Evolutionary conservation across 2,888 invertebrate genomes (phyloP), one percentile per base, ranked within the genome.

Genomic region (Hydrotaea diabolus): DNA sequence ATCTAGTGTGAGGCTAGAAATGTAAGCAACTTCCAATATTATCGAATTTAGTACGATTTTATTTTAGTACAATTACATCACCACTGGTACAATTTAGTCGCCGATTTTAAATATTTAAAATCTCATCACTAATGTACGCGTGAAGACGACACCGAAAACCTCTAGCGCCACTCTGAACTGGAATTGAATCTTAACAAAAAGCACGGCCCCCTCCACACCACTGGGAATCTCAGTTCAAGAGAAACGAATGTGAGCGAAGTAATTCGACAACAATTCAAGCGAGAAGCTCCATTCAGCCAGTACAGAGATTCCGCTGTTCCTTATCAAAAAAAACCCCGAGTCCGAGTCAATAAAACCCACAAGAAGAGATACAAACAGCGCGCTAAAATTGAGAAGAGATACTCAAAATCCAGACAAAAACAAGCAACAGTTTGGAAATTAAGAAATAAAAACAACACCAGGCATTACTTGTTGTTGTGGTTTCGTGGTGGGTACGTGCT

Each of bases 401-500:
- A 46, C 36, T 66, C 17, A 21, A 59, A 13, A 23, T 13, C 53
- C 53, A 66, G 62, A 39, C 57, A 39, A 31, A 31, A 31, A 19
- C 15, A 80, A 64, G 69, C 77, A 83, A 80, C 80, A 80, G 79
- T 80, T 83, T 36, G 5, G 4, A 76, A 0, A 55, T 55, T 15
- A 43, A 39, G 36, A 82, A 19, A 73, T 2, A 55, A 31, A 31
- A 64, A 53, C n/a, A 26, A 59, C 19, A 26, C 17, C 23, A 1
- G 55, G 55, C 78, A 78, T 62, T 46, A 74, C 62, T 80, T 80
- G 77, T 83, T 83, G 83, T 72, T 80, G 77, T 83, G 77, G 80
- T 72, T 59, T 31, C 7, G 2, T 31, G n/a, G 31, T 31, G 31
- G 31, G 31, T 31, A 31, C 3, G 2, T 7, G 2, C 2, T 7